Evolutionary conservation across 2,888 invertebrate species (phyloP).

Genomic region (Drosophila koepferae): DNA sequence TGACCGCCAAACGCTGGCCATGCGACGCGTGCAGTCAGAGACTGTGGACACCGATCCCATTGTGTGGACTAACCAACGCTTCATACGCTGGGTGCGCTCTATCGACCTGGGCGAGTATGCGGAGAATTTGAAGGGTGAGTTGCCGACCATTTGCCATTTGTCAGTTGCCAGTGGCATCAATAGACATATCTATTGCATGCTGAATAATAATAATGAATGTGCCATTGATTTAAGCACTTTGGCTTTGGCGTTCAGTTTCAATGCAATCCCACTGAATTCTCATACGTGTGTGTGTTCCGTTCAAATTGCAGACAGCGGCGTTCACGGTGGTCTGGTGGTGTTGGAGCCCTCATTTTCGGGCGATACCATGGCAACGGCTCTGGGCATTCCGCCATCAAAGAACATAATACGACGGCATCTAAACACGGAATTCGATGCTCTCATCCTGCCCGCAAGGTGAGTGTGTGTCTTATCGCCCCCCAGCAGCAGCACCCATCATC

Average conservation of each 20-base stretch:
- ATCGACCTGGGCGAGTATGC: slow-evolving; percentile 97
- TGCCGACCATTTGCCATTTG: neutral
- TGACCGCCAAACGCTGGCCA: slow-evolving; percentile 94
- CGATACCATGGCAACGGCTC: slow-evolving; percentile 96
- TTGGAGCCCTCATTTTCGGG: slow-evolving; percentile 97
- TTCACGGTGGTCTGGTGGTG: slow-evolving; percentile 97
- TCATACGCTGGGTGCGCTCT: slow-evolving; percentile 96
- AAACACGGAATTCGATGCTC: slow-evolving; percentile 94
- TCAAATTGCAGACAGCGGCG: slow-evolving; percentile 91
- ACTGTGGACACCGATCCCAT: slow-evolving; percentile 95
- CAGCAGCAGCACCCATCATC: neutral
- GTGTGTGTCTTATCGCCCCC: slow-evolving; percentile 33
- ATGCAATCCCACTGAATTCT: slow-evolving; percentile 5
- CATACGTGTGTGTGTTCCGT: neutral
- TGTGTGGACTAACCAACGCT: slow-evolving; percentile 98
- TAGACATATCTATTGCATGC: slow-evolving; percentile 21
- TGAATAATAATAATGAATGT: slow-evolving; percentile 11
- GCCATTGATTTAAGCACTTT: slow-evolving; percentile 46
- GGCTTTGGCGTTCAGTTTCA: slow-evolving; percentile 27
- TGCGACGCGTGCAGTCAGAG: slow-evolving; percentile 95
- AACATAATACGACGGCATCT: slow-evolving; percentile 97
- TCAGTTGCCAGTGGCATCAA: neutral
- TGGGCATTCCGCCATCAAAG: slow-evolving; percentile 96
- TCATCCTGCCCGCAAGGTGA: slow-evolving; percentile 96
- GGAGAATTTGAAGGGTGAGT: slow-evolving; percentile 94